Conservation (phyloP, 1,140 invertebrate species). For the Drosophila tropicalis region DNA sequence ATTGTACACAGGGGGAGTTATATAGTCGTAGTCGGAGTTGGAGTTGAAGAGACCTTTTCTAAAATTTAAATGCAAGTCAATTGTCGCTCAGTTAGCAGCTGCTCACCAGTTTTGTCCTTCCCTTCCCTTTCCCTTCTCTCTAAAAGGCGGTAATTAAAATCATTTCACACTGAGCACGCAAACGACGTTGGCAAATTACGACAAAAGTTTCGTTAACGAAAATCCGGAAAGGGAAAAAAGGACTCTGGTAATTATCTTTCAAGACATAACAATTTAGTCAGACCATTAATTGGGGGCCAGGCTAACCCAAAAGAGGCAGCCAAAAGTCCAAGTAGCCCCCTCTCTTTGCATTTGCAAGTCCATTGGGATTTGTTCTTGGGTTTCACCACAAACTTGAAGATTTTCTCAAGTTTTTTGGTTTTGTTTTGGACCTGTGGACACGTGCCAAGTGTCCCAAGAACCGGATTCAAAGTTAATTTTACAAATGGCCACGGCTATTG, state of each 20-base stretch:
- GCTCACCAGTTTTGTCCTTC: slow-evolving; percentile 17
- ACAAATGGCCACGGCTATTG: slow-evolving; percentile 68
- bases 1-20: not conserved
- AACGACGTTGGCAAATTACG: slow-evolving; percentile 66
- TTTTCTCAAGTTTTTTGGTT: slow-evolving; percentile 19
- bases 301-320: not conserved
- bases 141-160: slow-evolving; percentile 71
- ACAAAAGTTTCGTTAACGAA: slow-evolving; percentile 11
- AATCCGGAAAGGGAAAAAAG: slow-evolving; percentile 38
- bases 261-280: slow-evolving; percentile 82
- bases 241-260: slow-evolving; percentile 74
- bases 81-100: slow-evolving; percentile 65
- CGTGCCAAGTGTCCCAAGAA: slow-evolving; percentile 43
- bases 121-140: not conserved
- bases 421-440: slow-evolving; percentile 38
- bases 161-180: slow-evolving; percentile 75
- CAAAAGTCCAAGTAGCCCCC: not conserved
- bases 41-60: not conserved
- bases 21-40: not conserved
- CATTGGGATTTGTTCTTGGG: slow-evolving; percentile 32
- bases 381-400: slow-evolving; percentile 42
- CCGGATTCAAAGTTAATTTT: slow-evolving; percentile 68
- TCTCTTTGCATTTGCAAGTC: not conserved
- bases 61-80: slow-evolving; percentile 32
- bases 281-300: slow-evolving; percentile 65